A percentile compares a stretch with the other conserved stretches of the same genome.
Conservation (phyloP, 2,797 vertebrate genomes). For the Syncerus caffer region DNA sequence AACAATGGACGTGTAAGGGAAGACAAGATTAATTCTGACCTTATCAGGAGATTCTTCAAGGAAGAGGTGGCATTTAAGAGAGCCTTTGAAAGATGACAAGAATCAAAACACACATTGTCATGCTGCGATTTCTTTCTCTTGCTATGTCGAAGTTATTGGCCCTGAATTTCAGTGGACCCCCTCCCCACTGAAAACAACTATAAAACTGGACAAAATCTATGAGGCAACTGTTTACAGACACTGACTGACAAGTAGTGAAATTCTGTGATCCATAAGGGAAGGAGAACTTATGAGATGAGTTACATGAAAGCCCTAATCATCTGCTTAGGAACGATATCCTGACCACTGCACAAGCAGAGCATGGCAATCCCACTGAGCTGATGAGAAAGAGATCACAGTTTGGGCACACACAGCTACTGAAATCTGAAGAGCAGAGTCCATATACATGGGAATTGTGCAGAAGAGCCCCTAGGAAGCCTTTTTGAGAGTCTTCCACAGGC, state of each 20-base stretch:
- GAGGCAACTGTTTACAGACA: neutral
- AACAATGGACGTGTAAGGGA: neutral
- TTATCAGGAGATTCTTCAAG: neutral
- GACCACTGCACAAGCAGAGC: neutral
- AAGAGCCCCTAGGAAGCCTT: neutral
- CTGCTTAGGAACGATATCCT: neutral
- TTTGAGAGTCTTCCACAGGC: neutral
- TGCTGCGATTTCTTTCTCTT: neutral
- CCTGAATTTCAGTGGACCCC: neutral
- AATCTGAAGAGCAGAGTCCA: neutral
- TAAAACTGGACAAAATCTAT: neutral
- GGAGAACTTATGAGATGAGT: neutral
- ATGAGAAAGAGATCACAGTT: neutral
- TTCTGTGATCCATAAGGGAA: neutral
- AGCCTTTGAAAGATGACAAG: neutral
- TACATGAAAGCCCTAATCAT: neutral
- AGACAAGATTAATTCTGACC: neutral
- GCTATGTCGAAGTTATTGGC: neutral
- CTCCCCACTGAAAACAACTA: neutral
- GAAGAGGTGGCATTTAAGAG: neutral
- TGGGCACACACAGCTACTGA: neutral
- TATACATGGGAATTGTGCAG: neutral
- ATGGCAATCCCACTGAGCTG: neutral
- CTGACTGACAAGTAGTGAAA: neutral
- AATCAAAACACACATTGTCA: neutral